Evolutionary conservation across 1,140 invertebrate genomes (phyloP).

Genomic region (Cylas formicarius): DNA sequence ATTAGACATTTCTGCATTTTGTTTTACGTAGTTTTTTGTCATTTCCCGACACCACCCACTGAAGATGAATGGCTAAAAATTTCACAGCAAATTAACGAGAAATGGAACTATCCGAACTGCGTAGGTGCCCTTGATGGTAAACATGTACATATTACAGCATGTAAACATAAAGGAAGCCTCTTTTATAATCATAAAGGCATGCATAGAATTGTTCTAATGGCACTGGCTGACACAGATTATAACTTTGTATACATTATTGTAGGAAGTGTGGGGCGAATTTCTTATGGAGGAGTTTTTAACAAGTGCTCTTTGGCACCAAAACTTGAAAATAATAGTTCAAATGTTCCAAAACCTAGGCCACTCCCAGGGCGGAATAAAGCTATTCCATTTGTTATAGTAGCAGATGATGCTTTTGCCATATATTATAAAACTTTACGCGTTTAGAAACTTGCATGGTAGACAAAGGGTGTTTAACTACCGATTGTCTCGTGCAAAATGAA

Average conservation of each 20-base stretch:
- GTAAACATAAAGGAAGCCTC: constrained; percentile 25
- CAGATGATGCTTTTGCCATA: constrained; percentile 28
- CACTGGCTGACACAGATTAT: constrained; percentile 38
- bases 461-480: constrained; percentile 43
- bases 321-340: constrained; percentile 5
- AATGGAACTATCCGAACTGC: constrained; percentile 41
- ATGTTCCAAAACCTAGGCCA: too few species aligned
- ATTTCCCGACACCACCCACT: too few species aligned
- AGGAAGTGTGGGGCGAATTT: constrained; percentile 31
- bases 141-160: constrained; percentile 30
- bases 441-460: constrained; percentile 12
- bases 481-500: constrained; percentile 36
- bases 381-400: constrained; percentile 25
- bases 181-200: constrained; percentile 43
- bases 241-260: constrained; percentile 36
- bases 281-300: constrained; percentile 31
- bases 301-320: constrained; percentile 4
- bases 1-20: too few species aligned
- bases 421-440: constrained; percentile 23
- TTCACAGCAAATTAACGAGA: constrained; percentile 1
- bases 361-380: constrained; percentile 15
- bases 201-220: constrained; percentile 38
- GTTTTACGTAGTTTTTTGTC: too few species aligned
- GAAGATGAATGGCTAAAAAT: constrained; percentile 3
- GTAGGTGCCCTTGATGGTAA: constrained; percentile 34